A percentile compares a stretch with the other conserved stretches of the same genome.
These are phyloP conservation scores for Mormyrus iriodes DNA, from an alignment of 2,113 vertebrate genomes.

Conservation along the genomic window DNA sequence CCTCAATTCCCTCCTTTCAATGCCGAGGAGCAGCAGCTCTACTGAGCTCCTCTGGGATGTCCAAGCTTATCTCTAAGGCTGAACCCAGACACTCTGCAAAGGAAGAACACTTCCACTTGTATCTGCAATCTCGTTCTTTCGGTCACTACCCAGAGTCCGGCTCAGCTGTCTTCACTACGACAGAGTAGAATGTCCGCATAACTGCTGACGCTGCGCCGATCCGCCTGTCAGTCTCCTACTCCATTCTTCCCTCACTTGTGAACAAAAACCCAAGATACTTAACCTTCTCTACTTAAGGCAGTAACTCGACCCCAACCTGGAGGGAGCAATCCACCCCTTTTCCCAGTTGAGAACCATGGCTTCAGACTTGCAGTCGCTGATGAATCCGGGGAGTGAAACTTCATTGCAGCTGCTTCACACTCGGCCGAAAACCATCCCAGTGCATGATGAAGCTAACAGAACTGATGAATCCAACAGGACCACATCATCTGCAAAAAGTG, in stretches of 20 bases:
- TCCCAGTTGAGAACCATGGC: too few species aligned
- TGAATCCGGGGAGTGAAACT: neutral
- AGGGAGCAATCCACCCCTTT: too few species aligned
- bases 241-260: neutral
- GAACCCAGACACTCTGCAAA: neutral
- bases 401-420: neutral
- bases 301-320: neutral
- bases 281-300: neutral
- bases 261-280: neutral
- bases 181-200: neutral
- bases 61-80: neutral
- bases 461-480: too few species aligned
- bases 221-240: neutral
- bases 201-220: neutral
- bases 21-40: neutral
- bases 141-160: neutral
- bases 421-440: neutral
- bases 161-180: neutral
- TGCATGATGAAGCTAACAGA: neutral
- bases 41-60: neutral
- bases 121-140: neutral
- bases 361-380: neutral
- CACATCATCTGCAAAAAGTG: too few species aligned
- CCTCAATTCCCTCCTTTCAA: neutral
- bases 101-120: neutral